Percentiles rank a stretch among this genome's conserved stretches.
Conservation (phyloP, 2,888 invertebrate genomes). For the Trisateles emortualis region DNA sequence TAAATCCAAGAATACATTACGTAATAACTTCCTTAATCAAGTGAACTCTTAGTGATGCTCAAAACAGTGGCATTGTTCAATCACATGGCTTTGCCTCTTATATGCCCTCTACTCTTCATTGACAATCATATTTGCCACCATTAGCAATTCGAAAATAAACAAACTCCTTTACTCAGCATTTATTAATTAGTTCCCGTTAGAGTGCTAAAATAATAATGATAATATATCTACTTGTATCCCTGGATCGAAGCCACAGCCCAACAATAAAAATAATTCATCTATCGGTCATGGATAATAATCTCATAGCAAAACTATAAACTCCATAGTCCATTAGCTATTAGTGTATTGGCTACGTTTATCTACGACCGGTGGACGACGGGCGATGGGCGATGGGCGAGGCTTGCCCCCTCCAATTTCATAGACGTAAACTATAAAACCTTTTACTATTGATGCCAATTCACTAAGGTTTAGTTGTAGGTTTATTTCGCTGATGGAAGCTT, state of each 20-base stretch:
- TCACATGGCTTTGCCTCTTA: no score
- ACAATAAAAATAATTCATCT: neutral
- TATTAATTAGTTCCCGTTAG: no score
- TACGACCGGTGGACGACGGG: neutral
- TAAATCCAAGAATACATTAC: no score
- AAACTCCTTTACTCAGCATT: no score
- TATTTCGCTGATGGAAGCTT: neutral
- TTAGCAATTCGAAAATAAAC: no score
- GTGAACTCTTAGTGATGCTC: no score
- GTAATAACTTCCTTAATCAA: no score
- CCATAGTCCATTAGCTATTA: constrained; percentile 11
- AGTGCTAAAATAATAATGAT: no score
- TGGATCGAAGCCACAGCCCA: neutral
- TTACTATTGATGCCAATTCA: neutral
- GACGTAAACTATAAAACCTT: constrained; percentile 1
- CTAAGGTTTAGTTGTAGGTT: neutral
- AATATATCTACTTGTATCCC: neutral
- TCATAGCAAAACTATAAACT: neutral
- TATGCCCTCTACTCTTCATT: no score
- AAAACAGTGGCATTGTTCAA: no score
- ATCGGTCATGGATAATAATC: neutral
- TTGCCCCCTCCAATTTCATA: constrained; percentile 2
- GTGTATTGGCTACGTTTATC: constrained; percentile 7
- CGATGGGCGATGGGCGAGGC: neutral
- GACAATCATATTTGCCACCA: no score